phyloP scores from a whole-genome alignment of 2,113 vertebrate species.

The Oriolus oriolus region DNA sequence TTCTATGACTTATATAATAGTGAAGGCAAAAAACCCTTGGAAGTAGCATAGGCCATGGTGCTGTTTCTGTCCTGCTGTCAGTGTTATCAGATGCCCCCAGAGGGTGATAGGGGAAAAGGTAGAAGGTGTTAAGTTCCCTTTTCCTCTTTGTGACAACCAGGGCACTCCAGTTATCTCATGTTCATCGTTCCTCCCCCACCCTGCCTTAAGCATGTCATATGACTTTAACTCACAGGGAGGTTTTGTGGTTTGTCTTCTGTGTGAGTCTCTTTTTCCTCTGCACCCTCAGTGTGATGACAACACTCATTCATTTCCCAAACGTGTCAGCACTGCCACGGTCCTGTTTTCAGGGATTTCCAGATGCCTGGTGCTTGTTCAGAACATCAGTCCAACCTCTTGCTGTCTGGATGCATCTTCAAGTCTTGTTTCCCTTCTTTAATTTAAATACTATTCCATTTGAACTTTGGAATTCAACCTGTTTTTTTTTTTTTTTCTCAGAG shows the following conservation, averaged over 20 bases:
- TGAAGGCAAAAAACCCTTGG: background rate
- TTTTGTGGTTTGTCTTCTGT: background rate
- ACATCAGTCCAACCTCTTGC: background rate
- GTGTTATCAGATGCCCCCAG: background rate
- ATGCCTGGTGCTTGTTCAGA: background rate
- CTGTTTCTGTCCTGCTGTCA: background rate
- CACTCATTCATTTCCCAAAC: background rate
- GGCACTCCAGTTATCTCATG: background rate
- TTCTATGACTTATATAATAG: background rate
- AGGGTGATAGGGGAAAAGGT: background rate
- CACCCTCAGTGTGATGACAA: background rate
- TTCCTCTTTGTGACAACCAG: background rate
- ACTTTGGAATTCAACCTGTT: background rate
- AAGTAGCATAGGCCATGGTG: accelerated
- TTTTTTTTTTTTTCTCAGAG: background rate
- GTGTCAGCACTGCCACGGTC: accelerated
- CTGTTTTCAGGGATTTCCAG: background rate
- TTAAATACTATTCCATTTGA: background rate
- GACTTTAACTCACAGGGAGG: background rate
- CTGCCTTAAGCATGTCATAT: background rate
- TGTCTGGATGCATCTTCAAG: background rate
- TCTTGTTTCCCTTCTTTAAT: background rate
- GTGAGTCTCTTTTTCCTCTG: background rate
- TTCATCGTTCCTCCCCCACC: accelerated
- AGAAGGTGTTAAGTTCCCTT: background rate